Percentiles rank a stretch among this genome's conserved stretches.
These are phyloP conservation scores for Globia sparganii DNA, from an alignment of 2,888 invertebrate species.

Conservation along the genomic window DNA sequence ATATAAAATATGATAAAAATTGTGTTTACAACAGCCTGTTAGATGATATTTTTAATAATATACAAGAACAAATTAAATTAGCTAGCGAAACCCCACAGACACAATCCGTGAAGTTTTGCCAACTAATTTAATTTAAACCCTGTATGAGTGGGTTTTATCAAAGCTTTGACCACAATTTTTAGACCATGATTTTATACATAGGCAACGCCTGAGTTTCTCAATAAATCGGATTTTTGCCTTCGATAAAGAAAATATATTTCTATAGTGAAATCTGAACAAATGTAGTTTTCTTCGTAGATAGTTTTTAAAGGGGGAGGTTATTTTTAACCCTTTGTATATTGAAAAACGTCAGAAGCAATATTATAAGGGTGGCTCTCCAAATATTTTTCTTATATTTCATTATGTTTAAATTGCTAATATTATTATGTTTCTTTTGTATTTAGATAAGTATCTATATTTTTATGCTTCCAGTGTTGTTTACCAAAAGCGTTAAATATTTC, in stretches of 20 bases:
- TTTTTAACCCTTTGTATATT: slow-evolving; percentile 14
- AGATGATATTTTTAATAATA: not conserved
- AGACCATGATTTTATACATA: slow-evolving; percentile 10
- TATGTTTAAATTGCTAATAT: slow-evolving; percentile 11
- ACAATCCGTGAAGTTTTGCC: not conserved
- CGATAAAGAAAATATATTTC: slow-evolving; percentile 41
- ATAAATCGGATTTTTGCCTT: slow-evolving; percentile 9
- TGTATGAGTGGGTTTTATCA: not conserved
- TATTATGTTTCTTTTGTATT: slow-evolving; percentile 7
- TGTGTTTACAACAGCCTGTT: not conserved
- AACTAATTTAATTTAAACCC: no score
- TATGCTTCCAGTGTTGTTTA: slow-evolving; percentile 15
- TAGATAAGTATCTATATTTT: not conserved
- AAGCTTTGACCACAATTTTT: not conserved
- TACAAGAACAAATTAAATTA: not conserved
- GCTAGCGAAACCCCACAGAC: not conserved
- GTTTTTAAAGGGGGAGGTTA: slow-evolving; percentile 55
- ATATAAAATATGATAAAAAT: not conserved
- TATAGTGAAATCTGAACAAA: slow-evolving; percentile 56
- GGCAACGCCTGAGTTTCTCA: slow-evolving; percentile 7
- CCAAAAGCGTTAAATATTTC: slow-evolving; percentile 33
- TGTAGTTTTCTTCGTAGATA: slow-evolving; percentile 59
- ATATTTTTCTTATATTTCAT: slow-evolving; percentile 7
- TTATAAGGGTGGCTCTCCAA: not conserved
- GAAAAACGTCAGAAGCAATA: not conserved